Evolutionary conservation across 1,140 invertebrate genomes (phyloP).

Genomic region (Rhagoletis zephyria): DNA sequence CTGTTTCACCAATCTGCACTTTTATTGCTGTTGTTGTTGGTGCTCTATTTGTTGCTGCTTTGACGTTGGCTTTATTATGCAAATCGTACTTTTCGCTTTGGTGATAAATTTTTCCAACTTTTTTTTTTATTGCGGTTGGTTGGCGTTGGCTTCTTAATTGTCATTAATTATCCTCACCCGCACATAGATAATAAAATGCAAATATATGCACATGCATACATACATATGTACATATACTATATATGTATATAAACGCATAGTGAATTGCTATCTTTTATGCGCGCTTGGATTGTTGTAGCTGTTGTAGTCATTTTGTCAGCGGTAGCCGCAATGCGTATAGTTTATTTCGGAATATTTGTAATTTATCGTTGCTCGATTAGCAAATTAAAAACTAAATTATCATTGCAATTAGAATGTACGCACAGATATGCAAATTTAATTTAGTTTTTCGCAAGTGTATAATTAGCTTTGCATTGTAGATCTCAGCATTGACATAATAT

Average conservation of each 20-base stretch:
- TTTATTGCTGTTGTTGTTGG: neutral
- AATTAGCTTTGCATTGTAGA: neutral
- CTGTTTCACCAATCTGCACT: neutral
- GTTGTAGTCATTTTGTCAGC: neutral
- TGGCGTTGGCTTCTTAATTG: conserved; percentile 42
- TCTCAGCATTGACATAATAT: too few species aligned
- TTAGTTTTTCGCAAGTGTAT: neutral
- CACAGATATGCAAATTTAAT: conserved; percentile 8
- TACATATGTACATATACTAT: neutral
- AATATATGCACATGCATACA: neutral
- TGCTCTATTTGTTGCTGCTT: too few species aligned
- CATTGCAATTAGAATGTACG: conserved; percentile 1
- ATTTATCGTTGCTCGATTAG: neutral
- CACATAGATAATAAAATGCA: neutral
- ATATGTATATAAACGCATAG: neutral
- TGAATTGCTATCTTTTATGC: neutral
- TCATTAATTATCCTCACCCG: conserved; percentile 7
- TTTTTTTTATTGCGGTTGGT: conserved; percentile 39
- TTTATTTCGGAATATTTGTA: conserved; percentile 7
- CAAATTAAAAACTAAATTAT: conserved; percentile 23
- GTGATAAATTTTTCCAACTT: neutral
- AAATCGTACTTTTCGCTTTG: conserved; percentile 20
- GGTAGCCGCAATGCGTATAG: neutral
- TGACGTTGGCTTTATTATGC: conserved; percentile 20
- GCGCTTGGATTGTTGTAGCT: neutral